Base-by-base conservation (phyloP, 2,888 invertebrate genomes). In the Ichneumoninae sp. region DNA sequence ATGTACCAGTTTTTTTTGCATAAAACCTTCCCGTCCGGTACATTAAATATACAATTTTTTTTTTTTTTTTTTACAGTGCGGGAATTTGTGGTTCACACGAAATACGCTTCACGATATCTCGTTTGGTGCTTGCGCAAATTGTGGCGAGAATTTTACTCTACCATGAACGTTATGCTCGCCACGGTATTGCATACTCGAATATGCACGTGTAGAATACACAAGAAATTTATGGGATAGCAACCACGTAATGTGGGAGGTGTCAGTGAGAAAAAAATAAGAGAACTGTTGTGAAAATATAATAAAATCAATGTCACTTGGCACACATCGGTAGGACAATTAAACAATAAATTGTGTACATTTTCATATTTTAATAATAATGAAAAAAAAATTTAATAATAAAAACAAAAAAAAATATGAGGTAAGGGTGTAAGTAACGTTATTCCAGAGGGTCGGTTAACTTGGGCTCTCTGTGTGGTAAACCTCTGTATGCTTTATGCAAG, bases 41-140 rank as follows among this genome's bases (percentile, higher is more conserved):
- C 26, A 26, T 26, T 26, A 3, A 26, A 26, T 26, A 3, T 3
- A 26, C 26, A 26, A 26, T 26, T 26, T 26, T 26, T 19, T 19
- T 26, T 26, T 26, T 19, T 19, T 19, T 19, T 26, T 3, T 26
- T 26, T 26, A 26, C 26, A 26, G 26, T 26, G 26, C 26, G 75
- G 80, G 80, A 80, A 83, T 83, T 83, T 71, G 83, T 52, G 70
- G 70, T 40, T 80, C 62, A 75, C 74, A 50, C 72, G 62, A 74
- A 74, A 62, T 44, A 47, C 74, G 62, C 19, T 30, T 74, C 70
- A 22, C 70, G 75, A 65, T 80, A 80, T 71, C 75, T 65, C 83
- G 70, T 80, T 75, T 70, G 66, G 47, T 50, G 57, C 83, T 30
- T 69, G 82, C 44, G 54, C 74, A 65, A 79, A 74, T 65, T 69